Base-by-base conservation (phyloP, 2,113 vertebrate genomes). In the Brachypodius melanocephalos region DNA sequence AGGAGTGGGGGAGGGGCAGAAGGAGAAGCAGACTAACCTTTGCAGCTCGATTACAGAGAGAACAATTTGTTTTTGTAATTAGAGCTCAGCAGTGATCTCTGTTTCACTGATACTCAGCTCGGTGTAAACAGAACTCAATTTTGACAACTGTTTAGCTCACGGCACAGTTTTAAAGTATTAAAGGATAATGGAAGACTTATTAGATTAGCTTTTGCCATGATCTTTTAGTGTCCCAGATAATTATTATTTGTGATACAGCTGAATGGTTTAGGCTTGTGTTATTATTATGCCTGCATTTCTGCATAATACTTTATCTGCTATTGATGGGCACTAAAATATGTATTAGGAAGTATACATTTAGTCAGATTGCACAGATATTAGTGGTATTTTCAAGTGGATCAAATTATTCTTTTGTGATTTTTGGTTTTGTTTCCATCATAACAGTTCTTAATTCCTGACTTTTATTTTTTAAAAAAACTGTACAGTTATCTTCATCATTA, bases 101-200 rank as follows among this genome's bases (percentile, higher is more conserved):
- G 80, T 95, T 88, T 80, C 69, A 84, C 63, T 96, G 81, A 88
- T 95, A 96, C 93, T 97, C 89, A 81, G 76, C 94, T 95, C 25
- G 29, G 49, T 93, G 94, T 96, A 98, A 98, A 97, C 88, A 97
- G 94, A 96, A 88, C 88, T 97, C 88, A 92, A 51, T 97, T 97
- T 93, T 98, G 97, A 98, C 96, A 97, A 98, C 95, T 95, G 85
- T 95, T 97, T 98, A 97, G 97, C 96, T 97, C 91, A 97, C 75
- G 92, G 96, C 96, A 95, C 88, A 97, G 95, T 97, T 96, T 96
- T 97, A 97, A 98, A 97, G 96, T 96, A 98, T 97, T 97, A 97
- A 96, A 95, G 94, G 89, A 98, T 98, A 98, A 97, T 94, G 96
- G 89, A 95, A 97, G 97, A 97, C 96, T 98, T 98, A 98, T 98